Percentiles rank a stretch among this genome's conserved stretches.
phyloP scores from a whole-genome alignment of 2,797 vertebrate species.

The Cossypha heuglini region DNA sequence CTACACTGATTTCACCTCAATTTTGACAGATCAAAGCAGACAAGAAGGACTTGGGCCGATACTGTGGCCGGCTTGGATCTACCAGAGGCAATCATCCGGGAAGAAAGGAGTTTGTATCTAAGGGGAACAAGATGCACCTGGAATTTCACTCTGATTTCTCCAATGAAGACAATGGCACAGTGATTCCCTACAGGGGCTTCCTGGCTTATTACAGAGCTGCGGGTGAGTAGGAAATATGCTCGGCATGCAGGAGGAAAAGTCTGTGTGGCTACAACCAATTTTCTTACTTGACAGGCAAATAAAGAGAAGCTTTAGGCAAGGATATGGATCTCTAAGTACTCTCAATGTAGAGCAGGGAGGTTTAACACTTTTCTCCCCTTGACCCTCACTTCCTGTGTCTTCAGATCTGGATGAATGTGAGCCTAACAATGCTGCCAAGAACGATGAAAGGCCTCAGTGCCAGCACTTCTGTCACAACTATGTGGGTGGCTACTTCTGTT shows the following conservation, averaged over 20 bases:
- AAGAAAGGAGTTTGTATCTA: slow-evolving; percentile 64
- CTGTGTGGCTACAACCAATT: not conserved
- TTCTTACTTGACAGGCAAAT: not conserved
- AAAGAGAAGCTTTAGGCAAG: not conserved
- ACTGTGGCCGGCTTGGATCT: slow-evolving; percentile 70
- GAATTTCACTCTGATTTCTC: slow-evolving; percentile 77
- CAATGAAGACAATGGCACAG: slow-evolving; percentile 75
- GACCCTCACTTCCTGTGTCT: not conserved
- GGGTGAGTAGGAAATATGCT: slow-evolving; percentile 62
- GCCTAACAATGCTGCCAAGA: not conserved
- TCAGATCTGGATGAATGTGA: slow-evolving; percentile 76
- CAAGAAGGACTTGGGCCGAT: slow-evolving; percentile 73
- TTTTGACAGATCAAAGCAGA: slow-evolving; percentile 75
- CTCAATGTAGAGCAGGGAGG: not conserved
- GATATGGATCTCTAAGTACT: not conserved
- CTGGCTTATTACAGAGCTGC: slow-evolving; percentile 74
- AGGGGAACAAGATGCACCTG: slow-evolving; percentile 73
- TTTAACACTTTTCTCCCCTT: not conserved
- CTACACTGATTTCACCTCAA: not conserved
- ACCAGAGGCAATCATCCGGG: slow-evolving; percentile 62
- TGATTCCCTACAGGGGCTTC: slow-evolving; percentile 77
- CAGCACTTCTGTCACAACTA: slow-evolving; percentile 90
- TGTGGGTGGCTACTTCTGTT: slow-evolving; percentile 87
- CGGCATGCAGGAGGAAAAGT: not conserved
- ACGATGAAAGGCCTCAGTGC: slow-evolving; percentile 62